Conservation (phyloP, 2,113 vertebrate species). For the Zingel zingel region DNA sequence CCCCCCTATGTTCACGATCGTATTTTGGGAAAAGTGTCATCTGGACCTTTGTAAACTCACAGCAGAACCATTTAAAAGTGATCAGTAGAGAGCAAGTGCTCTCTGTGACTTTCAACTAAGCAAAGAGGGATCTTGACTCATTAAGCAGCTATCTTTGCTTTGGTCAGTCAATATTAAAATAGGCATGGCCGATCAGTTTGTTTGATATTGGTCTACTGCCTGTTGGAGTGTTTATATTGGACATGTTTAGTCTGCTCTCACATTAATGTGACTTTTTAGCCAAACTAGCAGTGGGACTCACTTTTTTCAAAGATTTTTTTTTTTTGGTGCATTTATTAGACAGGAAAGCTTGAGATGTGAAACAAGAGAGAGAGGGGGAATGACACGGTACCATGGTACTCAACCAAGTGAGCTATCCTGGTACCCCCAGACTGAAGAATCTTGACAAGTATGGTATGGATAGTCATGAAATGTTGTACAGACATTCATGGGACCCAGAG, state of each 20-base stretch:
- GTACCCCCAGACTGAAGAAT: background rate
- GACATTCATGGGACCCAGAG: background rate
- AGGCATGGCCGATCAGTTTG: slow-evolving; percentile 41
- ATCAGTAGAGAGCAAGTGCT: background rate
- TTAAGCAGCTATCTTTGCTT: slow-evolving; percentile 60
- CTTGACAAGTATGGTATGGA: background rate
- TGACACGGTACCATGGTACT: too few species aligned
- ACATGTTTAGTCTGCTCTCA: slow-evolving; percentile 26
- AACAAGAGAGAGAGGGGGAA: too few species aligned
- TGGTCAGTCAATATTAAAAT: slow-evolving; percentile 69
- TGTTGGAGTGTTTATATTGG: slow-evolving; percentile 32
- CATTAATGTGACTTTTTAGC: slow-evolving; percentile 47
- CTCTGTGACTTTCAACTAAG: slow-evolving; percentile 25
- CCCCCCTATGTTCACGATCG: background rate
- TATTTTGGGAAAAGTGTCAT: slow-evolving; percentile 25
- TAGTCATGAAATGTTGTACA: background rate
- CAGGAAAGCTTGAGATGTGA: too few species aligned
- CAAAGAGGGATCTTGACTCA: slow-evolving; percentile 53
- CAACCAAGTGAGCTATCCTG: too few species aligned
- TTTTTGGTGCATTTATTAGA: too few species aligned
- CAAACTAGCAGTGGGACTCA: background rate
- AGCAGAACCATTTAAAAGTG: slow-evolving; percentile 26
- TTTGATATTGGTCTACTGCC: slow-evolving; percentile 56
- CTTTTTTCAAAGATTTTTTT: background rate
- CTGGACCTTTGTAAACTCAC: slow-evolving; percentile 29